phyloP scores from a whole-genome alignment of 2,888 invertebrate genomes.

The Bibio marci region DNA sequence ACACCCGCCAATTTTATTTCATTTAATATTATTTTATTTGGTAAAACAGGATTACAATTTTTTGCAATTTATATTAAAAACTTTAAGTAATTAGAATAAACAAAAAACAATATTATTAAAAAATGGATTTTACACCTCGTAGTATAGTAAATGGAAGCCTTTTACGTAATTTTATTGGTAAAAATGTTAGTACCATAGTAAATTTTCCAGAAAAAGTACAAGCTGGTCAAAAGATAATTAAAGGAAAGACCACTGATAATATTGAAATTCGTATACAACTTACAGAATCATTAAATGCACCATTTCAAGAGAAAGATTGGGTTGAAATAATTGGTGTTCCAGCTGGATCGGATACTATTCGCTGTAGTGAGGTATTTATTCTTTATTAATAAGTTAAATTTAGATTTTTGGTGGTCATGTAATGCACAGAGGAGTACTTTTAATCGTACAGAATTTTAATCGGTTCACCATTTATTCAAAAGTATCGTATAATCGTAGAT shows the following conservation, averaged over 20 bases:
- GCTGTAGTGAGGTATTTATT: slow-evolving; percentile 20
- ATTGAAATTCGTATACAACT: slow-evolving; percentile 17
- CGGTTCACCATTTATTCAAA: neutral
- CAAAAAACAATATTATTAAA: too few relatives aligned
- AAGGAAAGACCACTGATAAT: slow-evolving; percentile 10
- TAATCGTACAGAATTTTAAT: neutral
- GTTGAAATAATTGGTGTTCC: slow-evolving; percentile 24
- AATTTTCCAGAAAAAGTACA: slow-evolving; percentile 15
- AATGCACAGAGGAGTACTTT: neutral
- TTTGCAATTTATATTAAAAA: neutral
- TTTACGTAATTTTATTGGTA: slow-evolving; percentile 19
- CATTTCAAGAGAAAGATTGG: slow-evolving; percentile 19
- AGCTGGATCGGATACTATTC: slow-evolving; percentile 16
- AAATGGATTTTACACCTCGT: slow-evolving; percentile 11
- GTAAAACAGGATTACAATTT: neutral
- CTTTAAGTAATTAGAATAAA: too few relatives aligned
- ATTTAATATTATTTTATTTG: too few relatives aligned
- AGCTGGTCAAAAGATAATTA: neutral
- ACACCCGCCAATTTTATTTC: too few relatives aligned
- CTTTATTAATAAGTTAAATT: too few relatives aligned
- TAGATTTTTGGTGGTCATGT: too few relatives aligned
- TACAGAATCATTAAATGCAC: slow-evolving; percentile 10
- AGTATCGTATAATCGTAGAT: too few relatives aligned
- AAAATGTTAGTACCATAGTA: slow-evolving; percentile 22
- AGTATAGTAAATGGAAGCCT: slow-evolving; percentile 20